Conservation (phyloP, 1,140 invertebrate species). For the Sitodiplosis mosellana region DNA sequence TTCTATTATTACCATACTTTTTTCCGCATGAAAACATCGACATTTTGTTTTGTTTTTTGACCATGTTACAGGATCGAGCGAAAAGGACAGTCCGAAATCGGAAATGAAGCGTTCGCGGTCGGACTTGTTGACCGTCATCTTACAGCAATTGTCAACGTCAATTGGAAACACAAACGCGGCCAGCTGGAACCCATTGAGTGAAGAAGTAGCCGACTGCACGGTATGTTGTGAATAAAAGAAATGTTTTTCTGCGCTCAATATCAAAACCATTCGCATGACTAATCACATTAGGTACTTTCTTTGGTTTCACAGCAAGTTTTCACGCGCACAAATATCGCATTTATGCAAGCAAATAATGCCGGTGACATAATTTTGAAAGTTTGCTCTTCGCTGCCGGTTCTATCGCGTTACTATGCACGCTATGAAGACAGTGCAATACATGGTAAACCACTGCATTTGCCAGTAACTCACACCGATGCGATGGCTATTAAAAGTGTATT, state of each 20-base stretch:
- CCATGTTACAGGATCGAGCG: slow-evolving; percentile 14
- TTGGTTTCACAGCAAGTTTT: slow-evolving; percentile 29
- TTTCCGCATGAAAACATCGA: neutral
- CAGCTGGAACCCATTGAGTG: slow-evolving; percentile 20
- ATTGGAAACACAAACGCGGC: slow-evolving; percentile 23
- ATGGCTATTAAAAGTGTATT: slow-evolving; percentile 17
- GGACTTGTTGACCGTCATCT: slow-evolving; percentile 41
- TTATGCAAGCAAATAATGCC: slow-evolving; percentile 25
- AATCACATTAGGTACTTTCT: too few species aligned
- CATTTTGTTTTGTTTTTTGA: slow-evolving; percentile 6
- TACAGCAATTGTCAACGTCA: slow-evolving; percentile 45
- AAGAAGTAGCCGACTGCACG: slow-evolving; percentile 19
- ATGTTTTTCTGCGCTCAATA: too few species aligned
- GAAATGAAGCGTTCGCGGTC: slow-evolving; percentile 34
- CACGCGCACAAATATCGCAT: slow-evolving; percentile 34
- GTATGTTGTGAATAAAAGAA: slow-evolving; percentile 6
- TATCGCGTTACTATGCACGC: slow-evolving; percentile 18
- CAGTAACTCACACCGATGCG: slow-evolving; percentile 17
- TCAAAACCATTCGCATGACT: too few species aligned
- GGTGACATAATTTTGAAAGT: slow-evolving; percentile 19
- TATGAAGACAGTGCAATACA: slow-evolving; percentile 17
- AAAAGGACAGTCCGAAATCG: slow-evolving; percentile 35
- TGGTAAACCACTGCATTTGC: slow-evolving; percentile 18
- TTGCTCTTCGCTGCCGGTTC: slow-evolving; percentile 16
- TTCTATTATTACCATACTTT: neutral